Conservation (phyloP, 2,888 invertebrate species). For the Tetropium fuscum region DNA sequence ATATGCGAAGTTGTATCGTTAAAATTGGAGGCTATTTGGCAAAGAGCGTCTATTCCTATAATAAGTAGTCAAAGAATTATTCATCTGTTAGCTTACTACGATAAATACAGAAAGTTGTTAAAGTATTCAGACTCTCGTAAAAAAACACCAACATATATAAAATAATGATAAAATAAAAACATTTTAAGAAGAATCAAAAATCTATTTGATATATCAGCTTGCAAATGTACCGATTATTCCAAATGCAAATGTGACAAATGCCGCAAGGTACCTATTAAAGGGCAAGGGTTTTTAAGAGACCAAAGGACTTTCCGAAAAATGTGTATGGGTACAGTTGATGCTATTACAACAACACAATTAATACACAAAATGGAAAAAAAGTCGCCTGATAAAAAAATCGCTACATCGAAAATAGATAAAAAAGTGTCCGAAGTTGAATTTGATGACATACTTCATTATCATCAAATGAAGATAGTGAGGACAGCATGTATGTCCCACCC, state of each 20-base stretch:
- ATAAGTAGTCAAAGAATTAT: neutral
- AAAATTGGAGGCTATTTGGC: neutral
- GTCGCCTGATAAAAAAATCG: neutral
- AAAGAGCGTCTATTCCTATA: constrained; percentile 1
- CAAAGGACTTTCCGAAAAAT: constrained; percentile 9
- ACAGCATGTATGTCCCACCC: no score
- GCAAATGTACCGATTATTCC: neutral
- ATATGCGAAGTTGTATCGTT: neutral
- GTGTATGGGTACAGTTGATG: constrained; percentile 1
- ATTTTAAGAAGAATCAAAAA: constrained; percentile 1
- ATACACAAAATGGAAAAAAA: neutral
- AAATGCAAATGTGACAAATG: constrained; percentile 1
- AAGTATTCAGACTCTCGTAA: neutral
- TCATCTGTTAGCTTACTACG: neutral
- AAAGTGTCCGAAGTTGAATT: neutral
- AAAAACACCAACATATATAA: neutral
- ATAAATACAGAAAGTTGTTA: constrained; percentile 6
- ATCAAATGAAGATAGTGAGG: no score
- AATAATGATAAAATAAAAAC: constrained; percentile 3
- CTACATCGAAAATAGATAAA: neutral
- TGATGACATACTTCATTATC: neutral
- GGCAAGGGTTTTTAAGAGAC: neutral
- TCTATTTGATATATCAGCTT: constrained; percentile 8
- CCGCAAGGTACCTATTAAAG: neutral
- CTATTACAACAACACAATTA: neutral